These are phyloP conservation scores for Rhabdornis inornatus DNA, from an alignment of 2,113 vertebrate genomes.

Conservation along the genomic window DNA sequence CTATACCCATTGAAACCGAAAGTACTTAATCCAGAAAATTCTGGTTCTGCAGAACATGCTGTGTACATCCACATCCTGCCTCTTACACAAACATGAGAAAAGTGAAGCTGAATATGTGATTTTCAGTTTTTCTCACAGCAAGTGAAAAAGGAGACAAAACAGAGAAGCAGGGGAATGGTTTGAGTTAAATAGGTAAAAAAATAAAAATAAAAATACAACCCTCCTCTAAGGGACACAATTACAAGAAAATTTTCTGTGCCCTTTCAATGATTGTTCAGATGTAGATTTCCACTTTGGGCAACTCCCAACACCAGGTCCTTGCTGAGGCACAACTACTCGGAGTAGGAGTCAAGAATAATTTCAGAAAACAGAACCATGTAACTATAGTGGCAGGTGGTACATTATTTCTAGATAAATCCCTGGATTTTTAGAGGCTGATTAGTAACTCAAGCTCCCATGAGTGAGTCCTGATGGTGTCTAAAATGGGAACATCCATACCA, in stretches of 20 bases:
- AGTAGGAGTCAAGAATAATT: neutral
- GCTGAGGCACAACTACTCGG: neutral
- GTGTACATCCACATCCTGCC: neutral
- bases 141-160: neutral
- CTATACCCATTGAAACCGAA: neutral
- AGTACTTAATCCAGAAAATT: neutral
- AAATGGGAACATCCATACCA: neutral
- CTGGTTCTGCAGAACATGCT: neutral
- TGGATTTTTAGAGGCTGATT: neutral
- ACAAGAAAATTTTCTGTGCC: neutral
- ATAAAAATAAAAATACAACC: neutral
- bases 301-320: neutral
- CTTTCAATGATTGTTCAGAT: fast-evolving
- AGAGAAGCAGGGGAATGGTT: neutral
- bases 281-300: neutral
- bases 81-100: neutral
- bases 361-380: neutral
- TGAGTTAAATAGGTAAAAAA: neutral
- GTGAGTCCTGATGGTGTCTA: neutral
- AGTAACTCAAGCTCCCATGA: neutral
- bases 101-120: neutral
- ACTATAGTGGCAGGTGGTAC: fast-evolving
- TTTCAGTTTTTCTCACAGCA: neutral
- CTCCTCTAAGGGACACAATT: neutral
- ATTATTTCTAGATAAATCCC: neutral